phyloP scores from a whole-genome alignment of 2,797 vertebrate species.

The Lithobates sylvaticus region DNA sequence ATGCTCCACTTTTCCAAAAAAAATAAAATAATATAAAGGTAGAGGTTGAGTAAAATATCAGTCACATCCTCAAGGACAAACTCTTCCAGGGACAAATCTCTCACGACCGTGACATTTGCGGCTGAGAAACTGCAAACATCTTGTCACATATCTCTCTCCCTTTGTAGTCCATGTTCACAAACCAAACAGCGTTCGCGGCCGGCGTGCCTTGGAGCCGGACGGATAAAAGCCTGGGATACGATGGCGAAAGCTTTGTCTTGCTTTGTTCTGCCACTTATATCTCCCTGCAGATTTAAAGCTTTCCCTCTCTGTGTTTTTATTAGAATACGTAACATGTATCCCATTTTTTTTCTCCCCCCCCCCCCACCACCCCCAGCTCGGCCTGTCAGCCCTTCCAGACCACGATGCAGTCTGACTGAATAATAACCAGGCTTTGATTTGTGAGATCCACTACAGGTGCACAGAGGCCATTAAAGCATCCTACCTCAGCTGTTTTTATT shows the following conservation, averaged over 20 bases:
- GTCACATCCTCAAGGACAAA: neutral
- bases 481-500: neutral
- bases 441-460: slow-evolving; percentile 15
- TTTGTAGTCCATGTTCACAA: slow-evolving; percentile 1
- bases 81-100: neutral
- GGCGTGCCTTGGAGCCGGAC: slow-evolving; percentile 1
- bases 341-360: slow-evolving; percentile 50
- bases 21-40: too few species aligned
- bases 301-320: slow-evolving; percentile 55
- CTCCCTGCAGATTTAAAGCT: slow-evolving; percentile 19
- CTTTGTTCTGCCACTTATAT: slow-evolving; percentile 48
- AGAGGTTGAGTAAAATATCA: neutral
- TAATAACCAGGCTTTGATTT: neutral
- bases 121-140: neutral
- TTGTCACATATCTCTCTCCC: neutral
- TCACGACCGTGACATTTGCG: neutral
- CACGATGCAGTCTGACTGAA: neutral
- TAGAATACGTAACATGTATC: slow-evolving; percentile 29
- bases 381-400: slow-evolving; percentile 12
- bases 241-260: slow-evolving; percentile 54
- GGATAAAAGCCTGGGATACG: slow-evolving; percentile 64
- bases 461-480: slow-evolving; percentile 36
- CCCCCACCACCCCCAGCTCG: neutral
- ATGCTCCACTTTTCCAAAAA: too few species aligned
- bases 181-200: neutral